Conservation (phyloP, 2,888 invertebrate genomes). For the Xanthorhoe designata region DNA sequence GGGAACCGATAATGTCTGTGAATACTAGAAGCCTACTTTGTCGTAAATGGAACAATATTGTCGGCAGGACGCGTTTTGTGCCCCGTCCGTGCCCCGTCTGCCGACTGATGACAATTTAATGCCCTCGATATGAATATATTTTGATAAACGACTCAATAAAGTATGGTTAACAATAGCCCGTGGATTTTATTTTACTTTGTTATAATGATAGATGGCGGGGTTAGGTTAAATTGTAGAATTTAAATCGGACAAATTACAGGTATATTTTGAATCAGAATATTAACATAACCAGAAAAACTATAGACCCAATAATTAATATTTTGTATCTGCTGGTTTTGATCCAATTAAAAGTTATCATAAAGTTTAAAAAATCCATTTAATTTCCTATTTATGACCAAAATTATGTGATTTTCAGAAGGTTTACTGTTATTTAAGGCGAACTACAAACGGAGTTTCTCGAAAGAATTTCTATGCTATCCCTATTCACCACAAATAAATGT, state of each 20-base stretch:
- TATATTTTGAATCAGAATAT: background rate
- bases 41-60: background rate
- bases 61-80: background rate
- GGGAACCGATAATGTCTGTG: too few relatives aligned
- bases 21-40: background rate
- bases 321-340: background rate
- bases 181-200: slow-evolving; percentile 2
- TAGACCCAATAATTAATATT: background rate
- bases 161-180: background rate
- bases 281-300: background rate
- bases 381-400: too few relatives aligned
- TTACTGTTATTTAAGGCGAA: too few relatives aligned
- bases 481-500: background rate
- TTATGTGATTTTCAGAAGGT: too few relatives aligned
- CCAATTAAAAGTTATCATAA: background rate
- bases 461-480: background rate
- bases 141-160: slow-evolving; percentile 22
- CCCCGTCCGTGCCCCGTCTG: background rate
- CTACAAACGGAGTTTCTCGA: background rate
- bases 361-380: too few relatives aligned
- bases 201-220: background rate
- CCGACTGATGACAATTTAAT: slow-evolving; percentile 21
- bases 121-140: slow-evolving; percentile 13
- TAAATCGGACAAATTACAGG: background rate
- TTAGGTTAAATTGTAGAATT: background rate